phyloP scores from a whole-genome alignment of 2,888 invertebrate genomes.

The Hyalella azteca region DNA sequence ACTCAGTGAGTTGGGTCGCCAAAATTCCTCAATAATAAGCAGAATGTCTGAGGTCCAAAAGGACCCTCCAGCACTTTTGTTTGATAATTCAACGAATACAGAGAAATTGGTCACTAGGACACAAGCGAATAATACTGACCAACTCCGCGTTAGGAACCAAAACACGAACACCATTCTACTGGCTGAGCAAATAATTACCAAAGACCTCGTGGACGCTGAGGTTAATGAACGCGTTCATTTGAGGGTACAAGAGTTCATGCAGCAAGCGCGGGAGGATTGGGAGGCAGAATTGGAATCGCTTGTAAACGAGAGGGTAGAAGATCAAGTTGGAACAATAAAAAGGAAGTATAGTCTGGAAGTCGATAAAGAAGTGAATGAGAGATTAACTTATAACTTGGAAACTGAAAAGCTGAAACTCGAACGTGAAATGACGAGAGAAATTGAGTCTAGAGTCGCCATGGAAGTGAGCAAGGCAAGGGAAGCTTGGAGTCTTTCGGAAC shows the following conservation, averaged over 20 bases:
- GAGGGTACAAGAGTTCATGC: constrained; percentile 34
- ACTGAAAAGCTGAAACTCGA: background rate
- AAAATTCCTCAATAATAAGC: constrained; percentile 55
- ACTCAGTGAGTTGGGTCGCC: constrained; percentile 48
- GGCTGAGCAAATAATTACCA: constrained; percentile 42
- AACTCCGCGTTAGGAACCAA: constrained; percentile 38
- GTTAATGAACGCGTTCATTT: constrained; percentile 12
- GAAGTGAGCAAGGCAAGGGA: constrained; percentile 31
- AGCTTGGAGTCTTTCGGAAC: constrained; percentile 26
- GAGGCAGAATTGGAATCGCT: background rate
- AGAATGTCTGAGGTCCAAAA: constrained; percentile 51
- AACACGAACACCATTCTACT: constrained; percentile 36
- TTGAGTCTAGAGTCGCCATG: background rate
- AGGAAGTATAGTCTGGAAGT: background rate
- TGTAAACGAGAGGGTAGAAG: background rate
- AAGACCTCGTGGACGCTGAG: constrained; percentile 41
- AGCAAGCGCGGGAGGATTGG: background rate
- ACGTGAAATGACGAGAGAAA: background rate
- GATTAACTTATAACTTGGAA: background rate
- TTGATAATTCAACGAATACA: constrained; percentile 59
- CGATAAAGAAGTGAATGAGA: constrained; percentile 22
- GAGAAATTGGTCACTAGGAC: constrained; percentile 42
- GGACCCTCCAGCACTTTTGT: constrained; percentile 56
- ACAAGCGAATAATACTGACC: constrained; percentile 44
- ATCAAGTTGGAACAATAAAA: background rate